A percentile compares a stretch with the other conserved stretches of the same genome.
These are phyloP conservation scores for Calidris pygmaea DNA, from an alignment of 2,113 vertebrate species.

Conservation along the genomic window DNA sequence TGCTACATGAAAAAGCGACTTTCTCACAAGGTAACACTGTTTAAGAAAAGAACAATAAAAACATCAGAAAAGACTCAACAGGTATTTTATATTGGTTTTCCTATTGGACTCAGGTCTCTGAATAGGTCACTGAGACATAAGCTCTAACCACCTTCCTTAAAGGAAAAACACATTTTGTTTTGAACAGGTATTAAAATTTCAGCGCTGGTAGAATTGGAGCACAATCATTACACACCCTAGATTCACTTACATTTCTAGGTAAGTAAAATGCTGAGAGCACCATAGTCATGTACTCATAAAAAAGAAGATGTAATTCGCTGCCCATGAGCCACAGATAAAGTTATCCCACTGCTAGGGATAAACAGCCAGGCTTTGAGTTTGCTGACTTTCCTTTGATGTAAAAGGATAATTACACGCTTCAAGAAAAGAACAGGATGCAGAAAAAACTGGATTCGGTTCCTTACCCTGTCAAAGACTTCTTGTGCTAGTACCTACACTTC, in stretches of 20 bases:
- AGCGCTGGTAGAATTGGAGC: background rate
- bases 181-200: background rate
- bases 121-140: background rate
- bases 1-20: background rate
- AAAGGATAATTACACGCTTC: slow-evolving; percentile 9
- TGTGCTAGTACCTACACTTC: rapidly evolving
- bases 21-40: background rate
- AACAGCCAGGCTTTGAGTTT: background rate
- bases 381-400: slow-evolving; percentile 21
- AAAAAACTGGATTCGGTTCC: slow-evolving; percentile 10
- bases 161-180: background rate
- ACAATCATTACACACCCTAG: background rate
- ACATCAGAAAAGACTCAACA: background rate
- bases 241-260: slow-evolving; percentile 2
- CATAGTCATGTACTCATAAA: slow-evolving; percentile 10
- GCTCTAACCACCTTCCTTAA: background rate
- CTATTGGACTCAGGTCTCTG: background rate
- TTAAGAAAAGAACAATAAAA: background rate
- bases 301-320: slow-evolving; percentile 17
- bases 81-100: background rate
- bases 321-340: background rate
- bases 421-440: slow-evolving; percentile 4
- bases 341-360: background rate
- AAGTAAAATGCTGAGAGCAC: slow-evolving; percentile 14
- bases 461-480: background rate